Conservation (phyloP, 2,797 vertebrate genomes). For the Pantherophis alleghaniensis region DNA sequence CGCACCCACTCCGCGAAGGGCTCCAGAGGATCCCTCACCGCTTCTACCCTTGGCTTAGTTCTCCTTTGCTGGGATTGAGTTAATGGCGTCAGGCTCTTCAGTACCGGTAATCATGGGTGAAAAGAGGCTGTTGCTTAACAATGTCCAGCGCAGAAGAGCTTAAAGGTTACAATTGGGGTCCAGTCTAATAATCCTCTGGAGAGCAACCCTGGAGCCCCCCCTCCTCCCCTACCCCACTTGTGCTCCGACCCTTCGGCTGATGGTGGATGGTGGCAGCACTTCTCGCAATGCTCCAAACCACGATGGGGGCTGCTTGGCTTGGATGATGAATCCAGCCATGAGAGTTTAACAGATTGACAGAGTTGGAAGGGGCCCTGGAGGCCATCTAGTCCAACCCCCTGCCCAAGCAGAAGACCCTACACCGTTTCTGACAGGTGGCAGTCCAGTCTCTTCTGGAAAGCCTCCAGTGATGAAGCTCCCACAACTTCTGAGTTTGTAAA, state of each 20-base stretch:
- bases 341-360: background rate
- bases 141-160: background rate
- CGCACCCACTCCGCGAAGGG: background rate
- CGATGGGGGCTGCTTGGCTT: background rate
- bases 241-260: background rate
- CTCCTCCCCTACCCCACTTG: background rate
- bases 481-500: background rate
- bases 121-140: background rate
- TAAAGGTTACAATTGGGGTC: background rate
- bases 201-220: no score
- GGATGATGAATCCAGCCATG: background rate
- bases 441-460: no score
- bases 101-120: background rate
- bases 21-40: fast-evolving
- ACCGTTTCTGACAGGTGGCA: no score
- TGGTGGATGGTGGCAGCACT: background rate
- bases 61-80: background rate
- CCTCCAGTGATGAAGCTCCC: no score
- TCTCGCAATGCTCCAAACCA: background rate
- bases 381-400: no score
- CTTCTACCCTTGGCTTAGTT: background rate
- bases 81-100: background rate
- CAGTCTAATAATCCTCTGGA: background rate
- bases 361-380: no score
- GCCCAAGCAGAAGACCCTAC: no score